Base-by-base conservation (phyloP, 2,797 vertebrate genomes). In the Anas bernieri region DNA sequence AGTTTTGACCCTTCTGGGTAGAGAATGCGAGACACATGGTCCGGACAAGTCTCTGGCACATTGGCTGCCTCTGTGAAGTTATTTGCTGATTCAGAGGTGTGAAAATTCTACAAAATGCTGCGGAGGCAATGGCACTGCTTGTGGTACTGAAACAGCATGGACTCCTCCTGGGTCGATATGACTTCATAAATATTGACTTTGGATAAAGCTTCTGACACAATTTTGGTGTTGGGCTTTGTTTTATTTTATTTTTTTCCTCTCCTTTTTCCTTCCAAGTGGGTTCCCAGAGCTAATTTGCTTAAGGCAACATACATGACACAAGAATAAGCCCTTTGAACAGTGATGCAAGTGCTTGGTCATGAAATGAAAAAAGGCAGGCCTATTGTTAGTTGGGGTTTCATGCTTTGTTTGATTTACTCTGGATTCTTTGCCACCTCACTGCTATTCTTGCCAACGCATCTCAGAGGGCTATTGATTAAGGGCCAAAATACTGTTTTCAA, bases 131-230 rank as follows among this genome's bases (percentile, higher is more conserved):
- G 92, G 92, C 93, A 94, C 92, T 86, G 87, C 95, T 95, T 88
- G 88, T 83, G 91, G 92, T 92, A 95, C 90, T 91, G 79, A 83
- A 94, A 86, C 82, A 94, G 91, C 91, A 55, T 13, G 37, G 89
- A 79, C 85, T 92, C 90, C 86, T 92, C 91, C 81, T 7, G 9
- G 61, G 86, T 64, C 62, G 45, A 78, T 96, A 83, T 0, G 17
- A 58, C 82, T 95, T 41, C 86, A 80, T 78, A 97, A 96, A 96
- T 95, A 95, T 93, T 96, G 94, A 96, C 92, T 95, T 94, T 97
- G 96, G 93, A 93, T 78, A 94, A 92, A 88, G 33, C 87, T 92
- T 96, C 94, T 90, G 90, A 96, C 88, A 91, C 76, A 94, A 83
- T 83, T 79, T 8, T 22, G 37, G 22, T 48, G 48, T 25, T 48